Base-by-base conservation (phyloP, 2,113 vertebrate genomes). In the Geothlypis trichas region DNA sequence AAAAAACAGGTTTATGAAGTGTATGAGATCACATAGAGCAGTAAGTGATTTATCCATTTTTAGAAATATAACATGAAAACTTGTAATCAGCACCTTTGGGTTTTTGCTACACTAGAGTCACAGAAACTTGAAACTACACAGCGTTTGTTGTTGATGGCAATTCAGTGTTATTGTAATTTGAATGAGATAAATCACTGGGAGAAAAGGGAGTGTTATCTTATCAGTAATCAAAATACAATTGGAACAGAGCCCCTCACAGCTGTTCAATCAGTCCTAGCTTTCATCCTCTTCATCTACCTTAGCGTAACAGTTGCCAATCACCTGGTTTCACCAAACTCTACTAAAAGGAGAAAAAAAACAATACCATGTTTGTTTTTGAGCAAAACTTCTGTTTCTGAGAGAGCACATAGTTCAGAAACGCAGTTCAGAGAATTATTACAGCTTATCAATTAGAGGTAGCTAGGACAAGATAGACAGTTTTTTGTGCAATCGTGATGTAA, bases 161-260 rank as follows among this genome's bases (percentile, higher is more conserved):
- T 87, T 89, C 92, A 73, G 33, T 92, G 81, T 96, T 95, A 92
- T 91, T 97, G 74, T 92, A 96, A 93, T 95, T 82, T 82, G 76
- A 90, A 91, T 78, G 75, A 87, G 84, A 97, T 90, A 95, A 95
- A 96, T 96, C 90, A 90, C 69, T 18, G 35, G 54, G 68, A 93
- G 84, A 84, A 95, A 92, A 72, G 75, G 59, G 62, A 91, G 65
- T 42, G 46, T 93, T 92, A 97, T 96, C 93, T 97, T 97, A 97
- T 93, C 96, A 73, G 73, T 94, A 83, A 97, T 97, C 97, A 94
- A 91, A 95, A 95, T 82, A 89, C 79, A 96, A 93, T 95, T 94
- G 92, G 75, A 96, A 88, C 49, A 80, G 77, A 86, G 71, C 57
- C 89, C 73, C 91, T 97, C 96, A 95, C 94, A 96, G 92, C 84